Evolutionary conservation across 2,113 vertebrate species (phyloP).

Genomic region (Rhinopithecus roxellana): DNA sequence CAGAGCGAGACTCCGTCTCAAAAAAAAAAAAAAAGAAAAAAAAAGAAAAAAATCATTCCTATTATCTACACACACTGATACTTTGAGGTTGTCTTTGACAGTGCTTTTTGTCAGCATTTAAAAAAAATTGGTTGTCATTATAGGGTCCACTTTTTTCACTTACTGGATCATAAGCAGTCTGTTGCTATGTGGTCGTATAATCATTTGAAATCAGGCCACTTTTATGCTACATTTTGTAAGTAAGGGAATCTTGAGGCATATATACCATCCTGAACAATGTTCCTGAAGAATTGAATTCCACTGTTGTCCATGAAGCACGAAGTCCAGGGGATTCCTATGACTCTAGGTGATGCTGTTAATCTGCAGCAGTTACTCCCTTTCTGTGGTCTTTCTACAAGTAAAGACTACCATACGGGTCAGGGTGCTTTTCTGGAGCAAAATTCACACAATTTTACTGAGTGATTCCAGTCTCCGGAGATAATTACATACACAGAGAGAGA

Average conservation of each 20-base stretch:
- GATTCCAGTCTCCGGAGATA: background rate
- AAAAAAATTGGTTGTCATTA: background rate
- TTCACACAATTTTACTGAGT: background rate
- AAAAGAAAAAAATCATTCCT: background rate
- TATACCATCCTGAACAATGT: background rate
- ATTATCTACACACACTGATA: background rate
- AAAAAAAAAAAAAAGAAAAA: too few species aligned
- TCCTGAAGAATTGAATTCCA: background rate
- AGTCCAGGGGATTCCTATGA: background rate
- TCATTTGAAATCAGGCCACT: background rate
- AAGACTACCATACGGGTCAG: background rate
- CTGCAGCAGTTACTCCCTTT: background rate
- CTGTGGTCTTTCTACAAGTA: background rate
- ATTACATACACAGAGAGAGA: background rate
- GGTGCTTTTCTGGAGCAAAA: slow-evolving; percentile 19
- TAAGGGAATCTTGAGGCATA: background rate
- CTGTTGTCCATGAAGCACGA: background rate
- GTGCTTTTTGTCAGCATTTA: background rate
- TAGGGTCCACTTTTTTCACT: background rate
- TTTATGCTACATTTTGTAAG: background rate
- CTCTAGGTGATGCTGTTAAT: background rate
- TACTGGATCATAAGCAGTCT: background rate
- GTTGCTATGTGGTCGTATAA: background rate
- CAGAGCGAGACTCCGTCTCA: too few species aligned
- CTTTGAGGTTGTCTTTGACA: background rate